Base-by-base conservation (phyloP, 2,797 vertebrate species). In the Harpagifer antarcticus region DNA sequence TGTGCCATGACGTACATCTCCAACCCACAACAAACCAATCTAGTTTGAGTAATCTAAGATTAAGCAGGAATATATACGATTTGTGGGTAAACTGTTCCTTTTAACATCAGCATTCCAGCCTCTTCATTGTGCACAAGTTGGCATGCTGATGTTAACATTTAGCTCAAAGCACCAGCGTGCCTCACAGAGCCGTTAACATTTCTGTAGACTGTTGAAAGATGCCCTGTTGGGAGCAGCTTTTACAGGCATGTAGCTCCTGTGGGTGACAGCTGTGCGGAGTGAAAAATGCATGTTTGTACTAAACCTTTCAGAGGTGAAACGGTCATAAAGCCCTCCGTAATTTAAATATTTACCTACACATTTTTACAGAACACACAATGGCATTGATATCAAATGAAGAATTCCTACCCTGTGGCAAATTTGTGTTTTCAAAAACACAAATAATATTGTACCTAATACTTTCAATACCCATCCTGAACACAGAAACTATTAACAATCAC, bases 321-420 rank as follows among this genome's bases (percentile, higher is more conserved):
- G 52, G n/a, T 74, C 62, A 71, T 48, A 42, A 59, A 9, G 70
- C 19, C 67, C 19, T 42, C 37, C 19, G 1, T 6, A 31, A 23
- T 42, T 55, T 16, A 60, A 48, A 53, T 1, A 70, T 73, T 49
- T 64, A 70, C 31, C 37, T 44, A 48, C 23, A 57, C 56, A 45
- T 40, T 20, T 50, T 48, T 6, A 37, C 1, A 67, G 52, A 69
- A 49, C n/a, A 66, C 17, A 68, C 11, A 70, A 20, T 44, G 52
- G 61, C 42, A 40, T 9, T 56, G 45, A 59, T 45, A 31, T 44
- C 16, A 15, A 11, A 44, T 59, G 19, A 43, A 68, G 44, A 74
- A 65, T 61, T 79, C 64, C 49, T 68, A 81, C 62, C 45, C 60
- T 31, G 20, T 20, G 3, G 54, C 14, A 23, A 19, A 53, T 61